Evolutionary conservation across 2,888 invertebrate species (phyloP).

Genomic region (Ephialtes manifestator): DNA sequence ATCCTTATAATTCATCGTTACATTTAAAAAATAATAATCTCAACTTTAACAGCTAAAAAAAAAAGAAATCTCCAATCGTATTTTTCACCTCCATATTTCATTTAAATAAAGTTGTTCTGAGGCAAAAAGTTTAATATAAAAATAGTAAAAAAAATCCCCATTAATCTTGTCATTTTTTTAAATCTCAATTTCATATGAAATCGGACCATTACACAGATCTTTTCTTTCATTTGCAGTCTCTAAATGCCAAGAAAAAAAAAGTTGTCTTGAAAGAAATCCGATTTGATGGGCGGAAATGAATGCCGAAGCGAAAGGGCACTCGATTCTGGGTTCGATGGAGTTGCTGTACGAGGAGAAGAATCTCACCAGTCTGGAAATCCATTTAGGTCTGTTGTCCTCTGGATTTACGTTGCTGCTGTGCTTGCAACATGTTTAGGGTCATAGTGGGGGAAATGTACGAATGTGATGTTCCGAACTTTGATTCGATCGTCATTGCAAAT

Average conservation of each 20-base stretch:
- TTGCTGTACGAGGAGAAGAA: slow-evolving; percentile 1
- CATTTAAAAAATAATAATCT: too few relatives aligned
- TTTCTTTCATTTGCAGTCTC: neutral
- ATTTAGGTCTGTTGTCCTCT: neutral
- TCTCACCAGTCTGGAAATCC: slow-evolving; percentile 17
- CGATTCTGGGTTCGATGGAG: neutral
- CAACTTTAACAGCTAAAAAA: too few relatives aligned
- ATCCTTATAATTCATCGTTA: too few relatives aligned
- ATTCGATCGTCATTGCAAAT: neutral
- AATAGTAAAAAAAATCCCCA: too few relatives aligned
- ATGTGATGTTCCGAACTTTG: slow-evolving; percentile 2
- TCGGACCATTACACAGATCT: neutral
- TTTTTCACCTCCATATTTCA: too few relatives aligned
- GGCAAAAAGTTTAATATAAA: too few relatives aligned
- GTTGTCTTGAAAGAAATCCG: neutral
- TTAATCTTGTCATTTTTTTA: too few relatives aligned
- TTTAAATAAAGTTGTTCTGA: too few relatives aligned
- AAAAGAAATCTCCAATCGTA: too few relatives aligned
- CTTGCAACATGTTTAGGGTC: neutral
- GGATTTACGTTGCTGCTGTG: neutral
- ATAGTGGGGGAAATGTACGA: neutral
- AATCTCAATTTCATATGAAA: too few relatives aligned
- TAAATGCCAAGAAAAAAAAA: neutral
- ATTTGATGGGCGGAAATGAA: slow-evolving; percentile 15
- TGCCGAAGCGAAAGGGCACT: neutral